Percentiles rank a stretch among this genome's conserved stretches.
These are phyloP conservation scores for Alexandromys fortis DNA, from an alignment of 2,113 vertebrate species.

Conservation along the genomic window DNA sequence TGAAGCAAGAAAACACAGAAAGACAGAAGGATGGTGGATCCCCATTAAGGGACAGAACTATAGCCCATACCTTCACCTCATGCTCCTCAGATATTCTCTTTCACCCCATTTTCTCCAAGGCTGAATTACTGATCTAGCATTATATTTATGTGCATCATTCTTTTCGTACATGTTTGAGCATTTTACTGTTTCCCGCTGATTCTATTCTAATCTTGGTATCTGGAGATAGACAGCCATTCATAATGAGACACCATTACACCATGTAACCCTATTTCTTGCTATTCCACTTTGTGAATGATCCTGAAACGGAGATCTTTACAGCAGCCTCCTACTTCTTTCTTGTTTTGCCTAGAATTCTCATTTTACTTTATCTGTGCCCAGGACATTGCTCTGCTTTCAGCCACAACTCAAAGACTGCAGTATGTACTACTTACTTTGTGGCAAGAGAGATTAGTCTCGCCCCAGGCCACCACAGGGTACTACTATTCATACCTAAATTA, in stretches of 20 bases:
- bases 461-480: neutral
- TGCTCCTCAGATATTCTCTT: neutral
- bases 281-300: neutral
- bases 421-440: neutral
- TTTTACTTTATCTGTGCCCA: neutral
- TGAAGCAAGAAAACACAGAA: neutral
- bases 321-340: neutral
- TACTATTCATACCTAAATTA: neutral
- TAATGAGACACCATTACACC: neutral
- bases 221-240: neutral
- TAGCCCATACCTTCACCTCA: neutral
- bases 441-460: neutral
- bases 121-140: neutral
- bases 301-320: neutral
- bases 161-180: neutral
- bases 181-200: neutral
- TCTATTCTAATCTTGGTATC: neutral
- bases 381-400: neutral
- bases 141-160: neutral
- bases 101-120: neutral
- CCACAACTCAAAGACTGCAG: neutral
- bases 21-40: neutral
- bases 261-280: neutral
- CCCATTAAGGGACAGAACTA: neutral
- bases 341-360: neutral